Percentiles rank a stretch among this genome's conserved stretches.
phyloP scores from a whole-genome alignment of 1,140 invertebrate genomes.

The Ceratina japonica region DNA sequence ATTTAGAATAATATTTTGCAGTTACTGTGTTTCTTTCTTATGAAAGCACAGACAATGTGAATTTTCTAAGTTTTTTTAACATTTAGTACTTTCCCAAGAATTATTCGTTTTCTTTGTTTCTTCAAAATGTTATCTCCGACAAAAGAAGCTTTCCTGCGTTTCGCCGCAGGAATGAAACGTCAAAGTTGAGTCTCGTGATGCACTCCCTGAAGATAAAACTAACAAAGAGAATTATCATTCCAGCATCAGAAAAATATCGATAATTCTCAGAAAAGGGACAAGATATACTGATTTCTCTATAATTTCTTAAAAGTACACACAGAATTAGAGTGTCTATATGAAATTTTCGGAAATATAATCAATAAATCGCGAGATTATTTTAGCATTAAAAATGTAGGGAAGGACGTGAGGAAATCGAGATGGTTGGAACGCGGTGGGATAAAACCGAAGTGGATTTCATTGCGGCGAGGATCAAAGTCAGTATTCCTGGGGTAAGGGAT shows the following conservation, averaged over 20 bases:
- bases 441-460: slow-evolving; percentile 4
- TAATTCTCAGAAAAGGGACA: too few relatives aligned
- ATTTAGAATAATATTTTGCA: too few relatives aligned
- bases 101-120: background rate
- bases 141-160: background rate
- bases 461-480: slow-evolving; percentile 8
- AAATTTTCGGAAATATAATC: too few relatives aligned
- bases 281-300: background rate
- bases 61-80: background rate
- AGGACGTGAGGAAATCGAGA: background rate
- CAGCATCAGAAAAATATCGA: background rate
- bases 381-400: too few relatives aligned
- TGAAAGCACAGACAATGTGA: too few relatives aligned
- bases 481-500: background rate
- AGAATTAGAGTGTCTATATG: too few relatives aligned
- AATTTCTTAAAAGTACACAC: background rate
- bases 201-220: background rate
- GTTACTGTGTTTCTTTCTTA: too few relatives aligned
- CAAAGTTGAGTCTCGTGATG: background rate
- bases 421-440: background rate
- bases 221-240: background rate
- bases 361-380: too few relatives aligned
- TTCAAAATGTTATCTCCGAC: background rate
- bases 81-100: background rate
- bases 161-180: background rate